phyloP scores from a whole-genome alignment of 2,888 invertebrate species.

The Vannuccia rotundouncinata region DNA sequence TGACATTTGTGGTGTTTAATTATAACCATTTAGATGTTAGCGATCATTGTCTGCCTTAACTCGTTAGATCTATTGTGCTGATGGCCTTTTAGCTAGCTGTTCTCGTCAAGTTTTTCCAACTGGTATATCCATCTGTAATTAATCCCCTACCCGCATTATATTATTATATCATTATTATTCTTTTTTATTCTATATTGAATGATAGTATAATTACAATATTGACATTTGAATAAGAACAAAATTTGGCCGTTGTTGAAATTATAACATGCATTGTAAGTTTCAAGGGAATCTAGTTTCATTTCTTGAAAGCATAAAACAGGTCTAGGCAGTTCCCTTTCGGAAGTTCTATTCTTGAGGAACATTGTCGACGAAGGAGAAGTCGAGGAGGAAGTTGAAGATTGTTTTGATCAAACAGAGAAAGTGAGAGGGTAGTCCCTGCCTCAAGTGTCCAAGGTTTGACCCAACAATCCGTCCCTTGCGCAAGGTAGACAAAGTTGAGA shows the following conservation, averaged over 20 bases:
- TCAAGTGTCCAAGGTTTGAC: background rate
- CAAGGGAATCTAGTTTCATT: too few relatives aligned
- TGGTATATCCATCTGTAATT: too few relatives aligned
- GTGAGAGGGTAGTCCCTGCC: too few relatives aligned
- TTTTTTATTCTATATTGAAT: too few relatives aligned
- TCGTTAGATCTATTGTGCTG: background rate
- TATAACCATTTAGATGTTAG: background rate
- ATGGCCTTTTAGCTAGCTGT: background rate
- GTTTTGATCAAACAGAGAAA: background rate
- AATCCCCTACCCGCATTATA: too few relatives aligned
- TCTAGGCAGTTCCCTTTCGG: background rate
- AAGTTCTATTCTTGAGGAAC: background rate
- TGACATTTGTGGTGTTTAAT: background rate
- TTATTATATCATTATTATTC: too few relatives aligned
- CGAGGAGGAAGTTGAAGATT: background rate
- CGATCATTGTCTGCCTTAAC: background rate
- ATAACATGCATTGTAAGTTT: too few relatives aligned
- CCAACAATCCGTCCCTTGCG: background rate
- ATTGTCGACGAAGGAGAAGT: background rate
- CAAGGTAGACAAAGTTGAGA: background rate
- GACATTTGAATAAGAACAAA: too few relatives aligned
- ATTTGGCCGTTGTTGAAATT: too few relatives aligned
- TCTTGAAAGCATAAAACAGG: too few relatives aligned
- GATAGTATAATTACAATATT: too few relatives aligned
- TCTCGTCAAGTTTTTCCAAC: too few relatives aligned